These are phyloP conservation scores for Cuniculus paca DNA, from an alignment of 2,797 vertebrate genomes.

Conservation along the genomic window DNA sequence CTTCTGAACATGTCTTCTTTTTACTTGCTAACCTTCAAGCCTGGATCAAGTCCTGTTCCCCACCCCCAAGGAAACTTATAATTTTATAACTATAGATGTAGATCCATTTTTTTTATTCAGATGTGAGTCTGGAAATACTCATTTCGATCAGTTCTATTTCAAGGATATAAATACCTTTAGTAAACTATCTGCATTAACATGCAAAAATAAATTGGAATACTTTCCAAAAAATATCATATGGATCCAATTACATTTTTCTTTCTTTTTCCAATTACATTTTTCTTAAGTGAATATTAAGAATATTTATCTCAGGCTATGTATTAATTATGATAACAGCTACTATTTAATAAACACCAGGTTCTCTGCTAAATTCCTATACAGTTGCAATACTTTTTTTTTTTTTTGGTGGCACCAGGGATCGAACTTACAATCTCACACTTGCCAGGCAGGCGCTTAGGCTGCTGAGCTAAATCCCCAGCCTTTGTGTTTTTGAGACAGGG, in stretches of 20 bases:
- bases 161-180: slow-evolving; percentile 16
- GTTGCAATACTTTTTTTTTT: no score
- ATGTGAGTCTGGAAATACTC: slow-evolving; percentile 35
- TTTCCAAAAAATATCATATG: slow-evolving; percentile 23
- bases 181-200: slow-evolving; percentile 15
- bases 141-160: slow-evolving; percentile 22
- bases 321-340: background rate
- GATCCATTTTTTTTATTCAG: slow-evolving; percentile 21
- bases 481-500: no score
- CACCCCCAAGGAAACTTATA: background rate
- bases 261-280: slow-evolving; percentile 26
- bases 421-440: no score
- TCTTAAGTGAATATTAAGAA: slow-evolving; percentile 38
- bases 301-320: slow-evolving; percentile 1
- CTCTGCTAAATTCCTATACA: background rate
- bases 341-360: background rate
- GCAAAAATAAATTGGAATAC: slow-evolving; percentile 18
- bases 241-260: slow-evolving; percentile 5
- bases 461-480: no score
- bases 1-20: background rate
- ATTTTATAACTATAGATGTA: background rate
- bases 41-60: background rate
- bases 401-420: no score
- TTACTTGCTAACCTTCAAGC: background rate
- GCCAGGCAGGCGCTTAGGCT: no score